Conservation (phyloP, 2,113 vertebrate species). For the Corynorhinus townsendii region DNA sequence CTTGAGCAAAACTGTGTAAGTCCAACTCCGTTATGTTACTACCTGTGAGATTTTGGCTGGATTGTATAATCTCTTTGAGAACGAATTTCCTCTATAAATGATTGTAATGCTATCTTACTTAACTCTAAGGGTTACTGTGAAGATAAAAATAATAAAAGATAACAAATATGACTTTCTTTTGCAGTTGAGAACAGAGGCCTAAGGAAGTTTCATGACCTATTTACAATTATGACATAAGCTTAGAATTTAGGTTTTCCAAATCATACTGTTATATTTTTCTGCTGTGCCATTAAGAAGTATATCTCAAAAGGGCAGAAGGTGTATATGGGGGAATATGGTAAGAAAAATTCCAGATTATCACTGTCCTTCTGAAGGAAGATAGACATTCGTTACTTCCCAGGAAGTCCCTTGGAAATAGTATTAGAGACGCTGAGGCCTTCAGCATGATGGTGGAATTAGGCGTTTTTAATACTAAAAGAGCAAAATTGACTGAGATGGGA, state of each 20-base stretch:
- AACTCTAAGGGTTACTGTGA: not conserved
- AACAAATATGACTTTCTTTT: not conserved
- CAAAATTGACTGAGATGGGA: not conserved
- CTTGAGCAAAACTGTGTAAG: not conserved
- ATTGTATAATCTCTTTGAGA: not conserved
- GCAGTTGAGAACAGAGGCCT: not conserved
- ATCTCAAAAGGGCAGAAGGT: not conserved
- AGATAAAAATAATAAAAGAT: not conserved
- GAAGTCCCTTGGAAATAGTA: not conserved
- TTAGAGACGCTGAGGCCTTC: not conserved
- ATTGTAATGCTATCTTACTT: not conserved
- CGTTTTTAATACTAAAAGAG: not conserved
- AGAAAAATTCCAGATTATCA: not conserved
- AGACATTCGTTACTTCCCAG: not conserved
- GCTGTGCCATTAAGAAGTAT: not conserved
- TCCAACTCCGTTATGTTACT: not conserved
- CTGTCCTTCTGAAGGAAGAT: not conserved
- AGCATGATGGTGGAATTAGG: not conserved
- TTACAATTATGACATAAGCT: not conserved
- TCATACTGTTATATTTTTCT: not conserved
- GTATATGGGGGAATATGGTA: not conserved
- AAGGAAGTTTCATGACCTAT: not conserved
- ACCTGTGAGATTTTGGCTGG: not conserved
- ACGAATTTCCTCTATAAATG: not conserved
- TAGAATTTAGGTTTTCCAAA: not conserved